Evolutionary conservation across 2,113 vertebrate genomes (phyloP).

Genomic region (Tachuris rubrigastra): DNA sequence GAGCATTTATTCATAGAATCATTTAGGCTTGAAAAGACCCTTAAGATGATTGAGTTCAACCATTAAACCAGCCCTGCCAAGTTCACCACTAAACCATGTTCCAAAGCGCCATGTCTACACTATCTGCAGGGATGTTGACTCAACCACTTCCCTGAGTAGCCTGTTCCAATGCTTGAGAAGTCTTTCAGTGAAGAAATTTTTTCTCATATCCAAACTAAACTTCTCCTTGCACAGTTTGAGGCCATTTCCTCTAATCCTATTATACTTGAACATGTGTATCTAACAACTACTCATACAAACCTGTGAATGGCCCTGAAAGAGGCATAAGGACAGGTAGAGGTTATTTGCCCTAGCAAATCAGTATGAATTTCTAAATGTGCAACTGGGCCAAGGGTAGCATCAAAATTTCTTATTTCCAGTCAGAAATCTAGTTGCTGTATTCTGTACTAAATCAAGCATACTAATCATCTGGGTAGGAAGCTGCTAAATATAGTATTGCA

Average conservation of each 20-base stretch:
- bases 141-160: not conserved
- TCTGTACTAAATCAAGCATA: not conserved
- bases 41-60: not conserved
- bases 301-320: not conserved
- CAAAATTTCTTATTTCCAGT: not conserved
- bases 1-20: not conserved
- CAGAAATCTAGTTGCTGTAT: not conserved
- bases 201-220: not conserved
- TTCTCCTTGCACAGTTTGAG: not conserved
- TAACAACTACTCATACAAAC: not conserved
- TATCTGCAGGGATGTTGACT: not conserved
- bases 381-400: not conserved
- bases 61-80: rapidly evolving
- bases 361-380: not conserved
- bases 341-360: not conserved
- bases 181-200: not conserved
- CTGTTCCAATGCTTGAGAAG: not conserved
- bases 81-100: not conserved
- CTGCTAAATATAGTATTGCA: not conserved
- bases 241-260: not conserved
- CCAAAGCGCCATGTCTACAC: not conserved
- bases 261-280: not conserved
- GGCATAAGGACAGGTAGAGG: not conserved
- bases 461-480: not conserved
- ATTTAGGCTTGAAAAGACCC: not conserved